phyloP scores from a whole-genome alignment of 2,797 vertebrate genomes.

The Enteromius unitaeniatus region DNA sequence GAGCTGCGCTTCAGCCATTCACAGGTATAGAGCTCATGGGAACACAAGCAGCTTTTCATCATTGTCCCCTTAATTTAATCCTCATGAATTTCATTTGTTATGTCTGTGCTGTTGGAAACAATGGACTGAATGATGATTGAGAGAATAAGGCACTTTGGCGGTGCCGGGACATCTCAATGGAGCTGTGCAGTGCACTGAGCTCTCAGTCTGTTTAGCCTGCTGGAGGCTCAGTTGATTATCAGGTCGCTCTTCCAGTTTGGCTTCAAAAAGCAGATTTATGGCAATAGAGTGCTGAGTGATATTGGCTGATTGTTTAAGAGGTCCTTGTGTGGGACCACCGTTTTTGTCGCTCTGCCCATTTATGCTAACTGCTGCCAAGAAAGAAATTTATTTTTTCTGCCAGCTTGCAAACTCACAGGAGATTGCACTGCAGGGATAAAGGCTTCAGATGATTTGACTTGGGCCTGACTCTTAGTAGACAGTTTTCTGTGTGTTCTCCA shows the following conservation, averaged over 20 bases:
- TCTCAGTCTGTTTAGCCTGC: constrained; percentile 26
- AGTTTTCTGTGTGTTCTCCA: constrained; percentile 4
- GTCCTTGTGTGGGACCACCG: constrained; percentile 30
- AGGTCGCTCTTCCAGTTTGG: constrained; percentile 46
- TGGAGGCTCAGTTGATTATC: constrained; percentile 39
- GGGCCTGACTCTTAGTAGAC: constrained; percentile 24
- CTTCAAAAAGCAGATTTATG: constrained; percentile 43
- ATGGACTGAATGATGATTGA: constrained; percentile 42
- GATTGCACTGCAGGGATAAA: not conserved
- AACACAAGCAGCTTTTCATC: constrained; percentile 1
- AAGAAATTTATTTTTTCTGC: not conserved
- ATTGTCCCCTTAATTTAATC: constrained; percentile 29
- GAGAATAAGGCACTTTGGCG: constrained; percentile 23
- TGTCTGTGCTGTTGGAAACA: constrained; percentile 35
- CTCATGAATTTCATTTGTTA: constrained; percentile 41
- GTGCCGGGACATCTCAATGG: constrained; percentile 17
- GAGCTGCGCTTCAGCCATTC: not conserved
- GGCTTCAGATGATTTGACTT: constrained; percentile 21
- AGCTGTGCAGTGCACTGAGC: constrained; percentile 12
- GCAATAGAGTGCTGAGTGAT: constrained; percentile 28
- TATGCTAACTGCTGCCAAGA: constrained; percentile 15
- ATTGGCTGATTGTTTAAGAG: constrained; percentile 45
- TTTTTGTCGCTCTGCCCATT: constrained; percentile 37
- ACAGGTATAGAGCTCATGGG: not conserved
- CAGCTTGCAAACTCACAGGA: constrained; percentile 25